Evolutionary conservation across 2,113 vertebrate species (phyloP), one percentile per base, ranked within the genome.

Genomic region (Neotoma lepida): DNA sequence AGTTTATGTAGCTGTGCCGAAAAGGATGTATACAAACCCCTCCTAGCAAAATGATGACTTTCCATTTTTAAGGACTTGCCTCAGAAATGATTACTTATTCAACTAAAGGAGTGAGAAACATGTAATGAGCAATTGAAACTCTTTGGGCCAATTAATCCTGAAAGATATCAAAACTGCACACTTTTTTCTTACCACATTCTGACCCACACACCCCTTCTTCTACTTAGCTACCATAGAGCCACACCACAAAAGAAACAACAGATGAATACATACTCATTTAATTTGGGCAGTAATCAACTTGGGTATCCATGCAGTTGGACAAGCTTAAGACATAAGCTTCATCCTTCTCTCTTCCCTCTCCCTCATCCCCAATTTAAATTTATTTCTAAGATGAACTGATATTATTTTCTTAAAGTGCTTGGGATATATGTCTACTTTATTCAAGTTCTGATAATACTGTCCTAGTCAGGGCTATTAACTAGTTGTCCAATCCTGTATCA

Each of bases 21-120:
- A 95, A 85, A 95, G 86, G 82, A 95, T 95, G 85, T 86, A 95
- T 73, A 89, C 73, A 93, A 97, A 95, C 73, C 82, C 30, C 51
- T 93, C 89, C 81, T 84, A 94, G 92, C 35, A 86, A 95, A 46
- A 15, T 80, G 73, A 97, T 97, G 96, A 92, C 85, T 96, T 97
- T 90, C 80, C 88, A 33, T 93, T 97, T 98, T 96, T 86, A 96
- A 97, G 92, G 90, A 96, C 90, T 96, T 89, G 82, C 91, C 92
- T 90, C 91, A 95, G 93, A 98, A 97, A 97, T 96, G 90, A 97
- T 97, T 0, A 96, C 95, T 97, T 96, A 96, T 97, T 97, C 97
- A 96, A 86, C 95, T 97, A 97, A 93, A 92, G 64, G 86, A 95
- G 91, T 92, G 88, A 77, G 22, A 28, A 82, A 78, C n/a, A 88